phyloP scores from a whole-genome alignment of 2,113 vertebrate species.

The Varanus salvator region DNA sequence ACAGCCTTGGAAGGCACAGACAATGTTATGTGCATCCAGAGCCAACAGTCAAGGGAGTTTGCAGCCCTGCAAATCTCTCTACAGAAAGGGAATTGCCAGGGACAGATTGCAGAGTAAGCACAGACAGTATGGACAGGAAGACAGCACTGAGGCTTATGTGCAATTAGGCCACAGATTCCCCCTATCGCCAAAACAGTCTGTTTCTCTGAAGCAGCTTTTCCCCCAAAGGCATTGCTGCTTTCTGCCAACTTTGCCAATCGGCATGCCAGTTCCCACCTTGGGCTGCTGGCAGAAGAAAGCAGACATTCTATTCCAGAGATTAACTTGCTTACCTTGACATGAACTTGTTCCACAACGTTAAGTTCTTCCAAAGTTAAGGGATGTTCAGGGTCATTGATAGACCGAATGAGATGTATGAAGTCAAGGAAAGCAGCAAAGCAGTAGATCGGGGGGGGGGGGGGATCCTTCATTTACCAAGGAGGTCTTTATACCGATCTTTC shows the following conservation, averaged over 20 bases:
- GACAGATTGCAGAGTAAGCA: too few relatives aligned
- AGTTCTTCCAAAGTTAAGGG: conserved; percentile 94
- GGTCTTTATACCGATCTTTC: too few relatives aligned
- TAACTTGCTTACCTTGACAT: conserved; percentile 81
- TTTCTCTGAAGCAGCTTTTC: not conserved
- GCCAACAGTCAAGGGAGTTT: too few relatives aligned
- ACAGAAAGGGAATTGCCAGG: too few relatives aligned
- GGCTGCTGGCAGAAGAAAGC: not conserved
- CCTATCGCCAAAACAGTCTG: not conserved
- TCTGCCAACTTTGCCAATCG: not conserved
- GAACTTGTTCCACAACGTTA: conserved; percentile 92
- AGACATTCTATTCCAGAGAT: fast-evolving
- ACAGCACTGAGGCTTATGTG: too few relatives aligned
- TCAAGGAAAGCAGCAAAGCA: conserved; percentile 82
- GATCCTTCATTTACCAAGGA: not conserved
- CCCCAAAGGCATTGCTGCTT: not conserved
- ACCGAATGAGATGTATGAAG: conserved; percentile 89
- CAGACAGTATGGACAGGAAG: not conserved
- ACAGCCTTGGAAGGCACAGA: too few relatives aligned
- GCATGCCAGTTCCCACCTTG: not conserved
- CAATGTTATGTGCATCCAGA: too few relatives aligned
- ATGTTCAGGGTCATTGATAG: conserved; percentile 95
- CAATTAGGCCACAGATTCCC: too few relatives aligned
- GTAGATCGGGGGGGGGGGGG: too few relatives aligned
- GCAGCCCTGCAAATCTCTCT: too few relatives aligned